These are phyloP conservation scores for Nemopilema nomurai DNA, from an alignment of 30 jellyfish, hydroid and myxozoan species.

Conservation along the genomic window DNA sequence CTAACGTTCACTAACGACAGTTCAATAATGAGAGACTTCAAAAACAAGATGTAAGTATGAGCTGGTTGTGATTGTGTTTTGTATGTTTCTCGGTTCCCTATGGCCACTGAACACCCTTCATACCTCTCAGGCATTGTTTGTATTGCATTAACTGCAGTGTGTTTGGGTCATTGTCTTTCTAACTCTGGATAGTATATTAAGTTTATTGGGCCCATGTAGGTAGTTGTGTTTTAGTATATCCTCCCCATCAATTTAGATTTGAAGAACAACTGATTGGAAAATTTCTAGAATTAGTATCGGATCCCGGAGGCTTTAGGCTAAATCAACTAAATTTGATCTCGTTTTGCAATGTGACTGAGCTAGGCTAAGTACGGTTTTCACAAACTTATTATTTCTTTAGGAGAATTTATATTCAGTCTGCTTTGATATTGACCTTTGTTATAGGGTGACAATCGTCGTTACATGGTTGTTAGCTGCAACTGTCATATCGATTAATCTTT, in stretches of 20 bases:
- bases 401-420: background rate
- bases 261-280: background rate
- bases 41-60: conserved; percentile 63
- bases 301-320: background rate
- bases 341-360: background rate
- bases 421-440: background rate
- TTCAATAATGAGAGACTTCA: conserved; percentile 81
- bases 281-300: background rate
- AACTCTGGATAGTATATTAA: no score
- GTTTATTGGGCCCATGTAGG: no score
- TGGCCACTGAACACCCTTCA: no score
- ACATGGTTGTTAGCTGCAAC: conserved; percentile 90
- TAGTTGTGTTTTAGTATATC: no score
- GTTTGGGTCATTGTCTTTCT: no score
- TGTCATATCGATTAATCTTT: conserved; percentile 76
- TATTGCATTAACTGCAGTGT: no score
- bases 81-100: background rate
- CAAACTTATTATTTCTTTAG: background rate
- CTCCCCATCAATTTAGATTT: no score
- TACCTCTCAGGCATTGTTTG: no score
- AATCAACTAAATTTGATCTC: background rate
- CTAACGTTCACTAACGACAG: conserved; percentile 89
- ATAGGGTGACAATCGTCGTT: conserved; percentile 50
- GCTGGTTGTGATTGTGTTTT: background rate
- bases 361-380: background rate